Percentiles rank a stretch among this genome's conserved stretches.
Evolutionary conservation across 1,140 invertebrate genomes (phyloP).

Genomic region (Mya arenaria): DNA sequence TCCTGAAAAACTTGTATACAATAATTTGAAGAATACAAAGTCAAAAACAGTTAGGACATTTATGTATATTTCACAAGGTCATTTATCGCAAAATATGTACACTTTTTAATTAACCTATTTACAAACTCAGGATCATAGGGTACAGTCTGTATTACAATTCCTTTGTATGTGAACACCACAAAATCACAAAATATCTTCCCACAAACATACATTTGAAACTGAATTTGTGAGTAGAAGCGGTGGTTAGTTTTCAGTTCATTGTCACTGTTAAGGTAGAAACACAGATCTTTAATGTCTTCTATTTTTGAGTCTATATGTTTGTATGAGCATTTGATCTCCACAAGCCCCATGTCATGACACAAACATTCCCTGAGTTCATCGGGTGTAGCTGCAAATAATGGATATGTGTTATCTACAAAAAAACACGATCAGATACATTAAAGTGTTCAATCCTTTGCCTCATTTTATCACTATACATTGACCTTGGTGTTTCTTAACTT

Average conservation of each 20-base stretch:
- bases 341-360: conserved; percentile 21
- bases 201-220: conserved; percentile 45
- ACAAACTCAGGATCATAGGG: too few relatives aligned
- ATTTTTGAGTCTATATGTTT: conserved; percentile 23
- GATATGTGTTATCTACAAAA: conserved; percentile 14
- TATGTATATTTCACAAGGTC: too few relatives aligned
- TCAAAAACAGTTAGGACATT: too few relatives aligned
- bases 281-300: neutral
- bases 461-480: neutral
- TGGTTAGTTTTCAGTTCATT: conserved; percentile 12
- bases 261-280: conserved; percentile 1
- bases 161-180: conserved; percentile 19
- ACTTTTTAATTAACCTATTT: too few relatives aligned
- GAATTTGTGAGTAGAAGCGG: conserved; percentile 44
- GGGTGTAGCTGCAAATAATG: conserved; percentile 24
- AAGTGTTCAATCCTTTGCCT: neutral
- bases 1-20: too few relatives aligned
- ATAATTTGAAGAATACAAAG: too few relatives aligned
- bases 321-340: conserved; percentile 37
- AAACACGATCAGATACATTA: neutral
- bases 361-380: conserved; percentile 16
- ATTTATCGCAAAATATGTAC: too few relatives aligned
- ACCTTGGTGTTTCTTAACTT: neutral
- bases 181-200: conserved; percentile 25
- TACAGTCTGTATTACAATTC: too few relatives aligned